These are phyloP conservation scores for Anthopleura xanthogrammica DNA, from an alignment of 92 coral and sea anemone genomes.

Conservation along the genomic window DNA sequence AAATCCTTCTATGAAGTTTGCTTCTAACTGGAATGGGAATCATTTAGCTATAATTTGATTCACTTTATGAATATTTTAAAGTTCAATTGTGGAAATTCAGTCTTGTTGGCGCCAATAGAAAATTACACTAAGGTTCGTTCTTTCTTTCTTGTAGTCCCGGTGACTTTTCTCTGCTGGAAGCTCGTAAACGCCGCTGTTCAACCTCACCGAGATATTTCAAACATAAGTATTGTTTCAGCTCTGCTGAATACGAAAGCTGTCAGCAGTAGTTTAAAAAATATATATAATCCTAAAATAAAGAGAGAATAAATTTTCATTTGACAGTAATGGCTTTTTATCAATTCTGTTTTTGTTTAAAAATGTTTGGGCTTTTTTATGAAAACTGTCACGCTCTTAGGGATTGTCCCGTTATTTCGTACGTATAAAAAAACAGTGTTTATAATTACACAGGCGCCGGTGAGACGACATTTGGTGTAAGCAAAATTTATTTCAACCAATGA, in stretches of 20 bases:
- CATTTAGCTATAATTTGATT: background rate
- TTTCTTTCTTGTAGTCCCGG: background rate
- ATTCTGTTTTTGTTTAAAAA: background rate
- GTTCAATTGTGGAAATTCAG: background rate
- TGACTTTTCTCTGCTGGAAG: slow-evolving; percentile 14
- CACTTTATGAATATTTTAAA: slow-evolving; percentile 1
- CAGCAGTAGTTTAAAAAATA: background rate
- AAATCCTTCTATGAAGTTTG: too few species aligned
- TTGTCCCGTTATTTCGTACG: background rate
- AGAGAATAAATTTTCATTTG: background rate
- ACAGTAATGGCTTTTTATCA: background rate
- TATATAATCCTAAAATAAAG: background rate
- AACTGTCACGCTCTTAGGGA: background rate
- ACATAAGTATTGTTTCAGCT: background rate
- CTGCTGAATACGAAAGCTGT: background rate
- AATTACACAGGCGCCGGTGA: slow-evolving; percentile 35
- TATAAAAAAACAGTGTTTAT: slow-evolving; percentile 2
- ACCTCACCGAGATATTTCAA: background rate
- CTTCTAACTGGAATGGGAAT: background rate
- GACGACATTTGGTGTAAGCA: slow-evolving; percentile 40
- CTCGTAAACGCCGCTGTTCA: slow-evolving; percentile 8
- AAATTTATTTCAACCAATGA: slow-evolving; percentile 21
- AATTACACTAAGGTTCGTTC: background rate
- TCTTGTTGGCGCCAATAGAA: slow-evolving; percentile 18
- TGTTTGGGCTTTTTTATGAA: background rate